Conservation (phyloP, 2,113 vertebrate species). For the Vombatus ursinus region DNA sequence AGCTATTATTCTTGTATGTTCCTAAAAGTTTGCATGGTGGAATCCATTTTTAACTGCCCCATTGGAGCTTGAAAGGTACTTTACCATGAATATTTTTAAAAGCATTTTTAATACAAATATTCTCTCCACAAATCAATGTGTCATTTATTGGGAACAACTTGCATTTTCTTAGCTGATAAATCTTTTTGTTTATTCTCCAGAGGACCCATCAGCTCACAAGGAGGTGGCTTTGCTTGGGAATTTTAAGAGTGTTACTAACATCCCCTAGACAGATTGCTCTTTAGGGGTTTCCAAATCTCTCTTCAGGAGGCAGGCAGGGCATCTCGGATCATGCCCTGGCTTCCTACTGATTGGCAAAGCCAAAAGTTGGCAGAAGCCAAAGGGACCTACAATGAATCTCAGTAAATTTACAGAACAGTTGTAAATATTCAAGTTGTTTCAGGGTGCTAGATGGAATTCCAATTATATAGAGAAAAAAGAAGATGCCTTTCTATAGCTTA, state of each 20-base stretch:
- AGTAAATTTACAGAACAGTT: not conserved
- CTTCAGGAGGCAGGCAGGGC: not conserved
- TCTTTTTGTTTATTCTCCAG: not conserved
- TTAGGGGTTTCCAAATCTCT: not conserved
- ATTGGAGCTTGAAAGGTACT: not conserved
- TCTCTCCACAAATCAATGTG: not conserved
- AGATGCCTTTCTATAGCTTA: not conserved
- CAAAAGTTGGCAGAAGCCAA: not conserved
- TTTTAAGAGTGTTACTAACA: not conserved
- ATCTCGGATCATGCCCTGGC: not conserved
- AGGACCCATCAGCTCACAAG: not conserved
- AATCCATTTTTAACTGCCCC: not conserved
- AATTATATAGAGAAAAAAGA: not conserved
- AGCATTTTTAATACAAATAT: not conserved
- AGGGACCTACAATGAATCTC: not conserved
- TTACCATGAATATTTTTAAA: not conserved
- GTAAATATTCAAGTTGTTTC: not conserved
- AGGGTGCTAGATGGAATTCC: not conserved
- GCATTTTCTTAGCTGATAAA: not conserved
- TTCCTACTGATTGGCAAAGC: not conserved
- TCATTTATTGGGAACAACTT: not conserved
- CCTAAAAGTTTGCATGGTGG: not conserved
- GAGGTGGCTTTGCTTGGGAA: not conserved
- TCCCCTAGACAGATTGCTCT: not conserved
- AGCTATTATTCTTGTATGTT: not conserved